Evolutionary conservation across 1,140 invertebrate genomes (phyloP).

Genomic region (Temnothorax curvispinosus): DNA sequence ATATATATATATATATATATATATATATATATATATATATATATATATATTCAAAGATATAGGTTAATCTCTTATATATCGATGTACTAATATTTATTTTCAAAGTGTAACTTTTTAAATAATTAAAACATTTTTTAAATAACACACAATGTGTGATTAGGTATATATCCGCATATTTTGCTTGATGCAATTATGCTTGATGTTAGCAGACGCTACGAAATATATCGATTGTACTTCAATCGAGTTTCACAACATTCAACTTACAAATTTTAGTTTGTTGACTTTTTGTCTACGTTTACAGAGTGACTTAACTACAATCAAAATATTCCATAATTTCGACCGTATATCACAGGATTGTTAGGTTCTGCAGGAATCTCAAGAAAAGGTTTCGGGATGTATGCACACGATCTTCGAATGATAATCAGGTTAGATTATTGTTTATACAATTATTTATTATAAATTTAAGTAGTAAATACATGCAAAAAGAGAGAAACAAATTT

Average conservation of each 20-base stretch:
- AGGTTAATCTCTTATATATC: not conserved
- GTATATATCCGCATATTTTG: too few species aligned
- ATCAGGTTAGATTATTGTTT: slow-evolving; percentile 25
- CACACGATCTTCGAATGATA: not conserved
- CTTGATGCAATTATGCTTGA: not conserved
- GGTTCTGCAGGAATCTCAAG: slow-evolving; percentile 13
- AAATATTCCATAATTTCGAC: slow-evolving; percentile 48
- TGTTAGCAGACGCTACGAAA: not conserved
- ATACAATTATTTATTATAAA: not conserved
- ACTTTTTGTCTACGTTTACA: not conserved
- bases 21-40: too few species aligned
- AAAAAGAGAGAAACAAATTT: not conserved
- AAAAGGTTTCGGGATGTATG: slow-evolving; percentile 6
- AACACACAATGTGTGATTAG: not conserved
- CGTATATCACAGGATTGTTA: slow-evolving; percentile 22
- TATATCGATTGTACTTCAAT: slow-evolving; percentile 27
- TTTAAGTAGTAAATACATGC: not conserved
- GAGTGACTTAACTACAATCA: not conserved
- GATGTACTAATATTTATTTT: not conserved
- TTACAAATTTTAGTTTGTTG: slow-evolving; percentile 16
- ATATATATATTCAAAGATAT: not conserved
- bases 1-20: not conserved
- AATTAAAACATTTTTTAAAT: not conserved
- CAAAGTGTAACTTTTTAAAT: not conserved
- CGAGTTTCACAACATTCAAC: slow-evolving; percentile 34